phyloP scores from a whole-genome alignment of 2,888 invertebrate genomes.

The Mechanitis messenoides region DNA sequence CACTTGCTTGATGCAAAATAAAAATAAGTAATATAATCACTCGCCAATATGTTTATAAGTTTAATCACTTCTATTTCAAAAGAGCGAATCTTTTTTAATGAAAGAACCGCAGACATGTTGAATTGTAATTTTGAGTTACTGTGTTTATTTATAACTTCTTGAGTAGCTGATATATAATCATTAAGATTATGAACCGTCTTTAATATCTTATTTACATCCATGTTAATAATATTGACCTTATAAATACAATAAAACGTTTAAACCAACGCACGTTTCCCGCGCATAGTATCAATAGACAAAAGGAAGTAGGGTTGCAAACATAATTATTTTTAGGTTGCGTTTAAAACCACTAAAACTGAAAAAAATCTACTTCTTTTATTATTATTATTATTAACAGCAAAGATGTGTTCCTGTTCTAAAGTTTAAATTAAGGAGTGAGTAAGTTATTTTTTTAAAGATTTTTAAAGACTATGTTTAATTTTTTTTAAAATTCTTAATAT shows the following conservation, averaged over 20 bases:
- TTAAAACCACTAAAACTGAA: too few species aligned
- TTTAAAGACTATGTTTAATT: too few species aligned
- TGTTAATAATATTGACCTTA: constrained; percentile 27
- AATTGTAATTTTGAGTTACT: constrained; percentile 41
- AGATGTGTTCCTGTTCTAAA: too few species aligned
- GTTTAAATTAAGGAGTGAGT: too few species aligned
- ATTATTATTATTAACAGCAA: too few species aligned
- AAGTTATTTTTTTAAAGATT: too few species aligned
- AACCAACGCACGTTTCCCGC: constrained; percentile 15
- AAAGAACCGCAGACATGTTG: constrained; percentile 49
- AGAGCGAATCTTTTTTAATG: constrained; percentile 50
- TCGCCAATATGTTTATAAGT: background rate
- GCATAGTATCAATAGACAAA: background rate
- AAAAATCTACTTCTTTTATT: too few species aligned
- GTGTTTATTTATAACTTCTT: constrained; percentile 37
- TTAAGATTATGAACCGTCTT: constrained; percentile 44
- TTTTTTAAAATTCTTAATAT: too few species aligned
- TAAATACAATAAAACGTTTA: constrained; percentile 3
- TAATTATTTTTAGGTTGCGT: too few species aligned
- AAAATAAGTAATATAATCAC: too few species aligned
- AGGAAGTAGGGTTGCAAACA: too few species aligned
- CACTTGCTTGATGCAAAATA: too few species aligned
- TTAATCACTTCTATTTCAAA: constrained; percentile 56
- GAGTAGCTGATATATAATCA: constrained; percentile 46
- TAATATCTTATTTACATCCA: constrained; percentile 49